Evolutionary conservation across 2,797 vertebrate genomes (phyloP), one percentile per base, ranked within the genome.

Genomic region (Borostomias antarcticus): DNA sequence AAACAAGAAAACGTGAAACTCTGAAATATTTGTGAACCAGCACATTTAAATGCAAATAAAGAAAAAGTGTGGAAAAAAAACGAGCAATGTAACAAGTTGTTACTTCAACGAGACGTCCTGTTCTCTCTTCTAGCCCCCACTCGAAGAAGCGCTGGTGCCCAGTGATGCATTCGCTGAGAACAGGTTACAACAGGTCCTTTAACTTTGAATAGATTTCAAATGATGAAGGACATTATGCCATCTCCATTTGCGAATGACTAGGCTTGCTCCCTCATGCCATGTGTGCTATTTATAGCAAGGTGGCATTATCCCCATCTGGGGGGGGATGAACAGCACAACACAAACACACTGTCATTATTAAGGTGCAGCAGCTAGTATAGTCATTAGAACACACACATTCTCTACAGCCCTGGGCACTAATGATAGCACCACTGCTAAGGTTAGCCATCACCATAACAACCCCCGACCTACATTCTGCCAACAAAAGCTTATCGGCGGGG

Each of bases 351-450:
- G 47, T 63, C 53, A 40, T 71, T 54, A 63, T 28, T 63, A 64
- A 74, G 71, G 53, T 72, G 60, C 56, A 69, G 66, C 69, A 66
- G 57, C 61, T 40, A 48, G 21, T 61, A 33, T 8, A 58, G 47
- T n/a, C 35, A 69, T 56, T 57, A 26, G 5, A 56, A 48, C 40
- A 35, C 17, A n/a, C 66, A 47, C 54, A 74, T 56, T 68, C 26
- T 68, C 56, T 58, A 40, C 11, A 58, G 65, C 80, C 74, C 40
- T 58, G 40, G 64, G 69, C 51, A 59, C 53, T 70, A 73, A 82
- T 79, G 73, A 80, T 70, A 68, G 72, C 25, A 56, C 35, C 43
- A 37, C 51, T 57, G 48, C 58, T 60, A 40, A 19, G 56, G 70
- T 53, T 30, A 62, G 25, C n/a, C 43, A 48, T 73, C 70, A 74